Conservation (phyloP, 1,140 invertebrate species). For the Anastrepha ludens region DNA sequence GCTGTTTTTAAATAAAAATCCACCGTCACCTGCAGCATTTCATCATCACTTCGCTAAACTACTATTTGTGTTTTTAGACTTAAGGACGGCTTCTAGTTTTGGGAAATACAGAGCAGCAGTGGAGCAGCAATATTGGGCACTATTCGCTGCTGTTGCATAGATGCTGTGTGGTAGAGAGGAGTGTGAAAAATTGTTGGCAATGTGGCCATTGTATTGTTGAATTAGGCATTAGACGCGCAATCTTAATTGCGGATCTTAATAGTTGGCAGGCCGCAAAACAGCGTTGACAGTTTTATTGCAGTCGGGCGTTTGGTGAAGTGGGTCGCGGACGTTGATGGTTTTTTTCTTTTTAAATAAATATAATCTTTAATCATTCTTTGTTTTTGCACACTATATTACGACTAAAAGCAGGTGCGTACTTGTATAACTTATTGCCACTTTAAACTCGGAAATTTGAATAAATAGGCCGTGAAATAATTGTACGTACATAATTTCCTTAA, state of each 20-base stretch:
- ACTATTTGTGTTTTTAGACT: constrained; percentile 4
- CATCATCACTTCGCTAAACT: not conserved
- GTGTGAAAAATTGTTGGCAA: constrained; percentile 26
- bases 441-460: not conserved
- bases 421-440: not conserved
- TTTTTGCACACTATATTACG: not conserved
- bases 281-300: constrained; percentile 39
- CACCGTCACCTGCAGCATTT: not conserved
- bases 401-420: not conserved
- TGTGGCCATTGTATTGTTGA: not conserved
- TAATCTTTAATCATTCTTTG: not conserved
- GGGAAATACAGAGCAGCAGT: not conserved
- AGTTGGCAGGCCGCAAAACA: constrained; percentile 31
- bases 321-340: not conserved
- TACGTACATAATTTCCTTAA: not conserved
- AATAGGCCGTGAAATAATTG: not conserved
- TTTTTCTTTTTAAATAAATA: not conserved
- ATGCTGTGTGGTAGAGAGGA: not conserved
- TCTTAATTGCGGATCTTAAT: constrained; percentile 45
- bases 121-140: no score
- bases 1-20: constrained; percentile 16
- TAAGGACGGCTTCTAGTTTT: constrained; percentile 22
- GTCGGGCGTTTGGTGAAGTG: not conserved
- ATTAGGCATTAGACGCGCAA: constrained; percentile 51
- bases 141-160: not conserved